A percentile compares a stretch with the other conserved stretches of the same genome.
Evolutionary conservation across 2,888 invertebrate species (phyloP).

Genomic region (Drosophila kambysellisi): DNA sequence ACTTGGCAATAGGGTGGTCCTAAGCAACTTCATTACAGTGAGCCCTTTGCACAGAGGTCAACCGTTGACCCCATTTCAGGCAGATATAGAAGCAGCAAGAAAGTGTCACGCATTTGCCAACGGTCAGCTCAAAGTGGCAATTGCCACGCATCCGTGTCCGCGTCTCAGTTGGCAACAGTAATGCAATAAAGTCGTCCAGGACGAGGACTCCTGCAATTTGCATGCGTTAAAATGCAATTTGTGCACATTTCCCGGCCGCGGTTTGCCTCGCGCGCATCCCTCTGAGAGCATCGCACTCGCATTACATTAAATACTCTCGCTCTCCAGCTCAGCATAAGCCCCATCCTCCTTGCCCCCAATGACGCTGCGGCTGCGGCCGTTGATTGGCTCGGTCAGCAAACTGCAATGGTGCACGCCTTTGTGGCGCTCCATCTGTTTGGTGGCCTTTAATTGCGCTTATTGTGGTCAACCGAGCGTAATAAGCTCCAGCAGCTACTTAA

Average conservation of each 20-base stretch:
- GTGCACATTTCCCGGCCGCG: conserved; percentile 70
- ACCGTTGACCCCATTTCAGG: conserved; percentile 42
- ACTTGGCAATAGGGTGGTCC: conserved; percentile 42
- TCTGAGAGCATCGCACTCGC: conserved; percentile 40
- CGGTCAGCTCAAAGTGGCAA: conserved; percentile 66
- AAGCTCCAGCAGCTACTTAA: conserved; percentile 49
- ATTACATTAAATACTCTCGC: conserved; percentile 36
- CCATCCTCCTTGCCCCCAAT: background rate
- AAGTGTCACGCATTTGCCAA: conserved; percentile 27
- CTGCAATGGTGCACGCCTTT: conserved; percentile 30
- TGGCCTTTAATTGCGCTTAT: conserved; percentile 70
- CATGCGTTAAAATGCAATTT: conserved; percentile 82
- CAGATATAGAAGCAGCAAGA: background rate
- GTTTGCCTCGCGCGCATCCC: conserved; percentile 40
- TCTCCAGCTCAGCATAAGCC: background rate
- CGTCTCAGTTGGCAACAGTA: conserved; percentile 53
- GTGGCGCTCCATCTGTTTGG: conserved; percentile 55
- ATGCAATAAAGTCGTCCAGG: conserved; percentile 72
- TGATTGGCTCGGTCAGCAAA: conserved; percentile 66
- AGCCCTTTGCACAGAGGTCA: conserved; percentile 38
- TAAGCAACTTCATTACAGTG: background rate
- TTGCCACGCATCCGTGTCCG: conserved; percentile 23
- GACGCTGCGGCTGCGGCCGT: conserved; percentile 30
- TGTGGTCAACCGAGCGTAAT: conserved; percentile 64
- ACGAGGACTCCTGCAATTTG: conserved; percentile 70